A percentile compares a stretch with the other conserved stretches of the same genome.
phyloP scores from a whole-genome alignment of 1,140 invertebrate species.

The Littorina saxatilis region DNA sequence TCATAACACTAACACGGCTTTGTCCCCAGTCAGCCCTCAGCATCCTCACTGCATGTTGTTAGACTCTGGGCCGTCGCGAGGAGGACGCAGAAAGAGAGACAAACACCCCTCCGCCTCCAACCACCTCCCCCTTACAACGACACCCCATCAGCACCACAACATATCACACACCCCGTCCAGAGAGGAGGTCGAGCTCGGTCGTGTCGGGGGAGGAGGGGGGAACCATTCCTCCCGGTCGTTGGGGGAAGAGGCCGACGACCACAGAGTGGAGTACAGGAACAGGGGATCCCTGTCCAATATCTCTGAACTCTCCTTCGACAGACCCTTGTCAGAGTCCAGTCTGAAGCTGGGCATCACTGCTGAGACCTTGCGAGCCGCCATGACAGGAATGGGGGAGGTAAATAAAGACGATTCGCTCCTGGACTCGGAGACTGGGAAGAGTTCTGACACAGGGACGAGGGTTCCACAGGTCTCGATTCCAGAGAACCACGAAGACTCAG shows the following conservation, averaged over 20 bases:
- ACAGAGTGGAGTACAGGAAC: not conserved
- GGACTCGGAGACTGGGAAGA: not conserved
- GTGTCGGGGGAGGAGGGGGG: too few species aligned
- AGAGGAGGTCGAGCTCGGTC: not conserved
- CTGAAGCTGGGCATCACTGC: constrained; percentile 5
- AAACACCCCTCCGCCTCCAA: too few species aligned
- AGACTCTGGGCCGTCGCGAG: not conserved
- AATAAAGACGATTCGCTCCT: not conserved
- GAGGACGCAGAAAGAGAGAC: not conserved
- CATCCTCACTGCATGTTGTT: constrained; percentile 30
- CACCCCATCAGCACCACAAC: not conserved
- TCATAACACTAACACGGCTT: not conserved
- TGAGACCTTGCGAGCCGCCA: not conserved
- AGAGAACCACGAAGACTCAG: not conserved
- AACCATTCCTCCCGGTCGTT: not conserved
- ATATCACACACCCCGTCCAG: constrained; percentile 23
- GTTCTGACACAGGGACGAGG: too few species aligned
- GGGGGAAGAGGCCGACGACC: not conserved
- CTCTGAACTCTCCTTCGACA: constrained; percentile 33
- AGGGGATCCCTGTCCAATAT: constrained; percentile 30
- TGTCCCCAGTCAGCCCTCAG: not conserved
- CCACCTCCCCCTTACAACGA: not conserved
- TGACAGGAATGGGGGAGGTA: not conserved
- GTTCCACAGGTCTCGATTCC: not conserved
- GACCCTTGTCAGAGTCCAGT: constrained; percentile 14